Base-by-base conservation (phyloP, 2,888 invertebrate genomes). In the Leptogaster cylindrica region DNA sequence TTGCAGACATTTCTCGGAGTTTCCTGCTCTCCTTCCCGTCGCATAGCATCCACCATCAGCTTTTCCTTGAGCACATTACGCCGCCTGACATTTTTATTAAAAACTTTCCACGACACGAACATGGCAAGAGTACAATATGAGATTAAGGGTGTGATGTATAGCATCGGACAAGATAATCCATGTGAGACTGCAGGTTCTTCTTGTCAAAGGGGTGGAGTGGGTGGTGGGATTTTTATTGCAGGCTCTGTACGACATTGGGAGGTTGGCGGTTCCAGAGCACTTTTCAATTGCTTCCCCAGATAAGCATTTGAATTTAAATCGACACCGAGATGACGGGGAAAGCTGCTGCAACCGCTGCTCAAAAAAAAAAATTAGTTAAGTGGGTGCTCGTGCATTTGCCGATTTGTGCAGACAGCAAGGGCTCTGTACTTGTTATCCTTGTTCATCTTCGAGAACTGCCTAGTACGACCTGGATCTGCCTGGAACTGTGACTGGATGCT, bases 91-190 rank as follows among this genome's bases (percentile, higher is more conserved):
- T 51, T 65, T 65, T 65, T 65, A 65, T 65, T 65, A 65, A 65
- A 65, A 65, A 65, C 65, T 65, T 65, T 65, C 65, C 41, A 65
- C 65, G 65, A 65, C 65, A 65, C 52, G 65, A 52, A 65, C 65
- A 65, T 52, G 52, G 51, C 65, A 51, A 46, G 52, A 52, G 51
- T 52, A 65, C 65, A 65, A 65, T 65, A 65, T 51, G 52, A 52
- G 65, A 65, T 65, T 65, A 65, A 65, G 65, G 52, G 52, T 25
- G 36, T 65, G 52, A 65, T 65, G 51, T 48, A 65, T 65, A 27
- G 65, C 52, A 41, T 48, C 41, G 65, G 65, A 65, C 65, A 65
- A 65, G 65, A 65, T 65, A 65, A 65, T 65, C 65, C 65, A 65
- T 65, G 52, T 51, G 65, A 65, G 51, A 65, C 64, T 65, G 64